A percentile compares a stretch with the other conserved stretches of the same genome.
phyloP scores from a whole-genome alignment of 1,140 invertebrate genomes.

The Telenomus remus region DNA sequence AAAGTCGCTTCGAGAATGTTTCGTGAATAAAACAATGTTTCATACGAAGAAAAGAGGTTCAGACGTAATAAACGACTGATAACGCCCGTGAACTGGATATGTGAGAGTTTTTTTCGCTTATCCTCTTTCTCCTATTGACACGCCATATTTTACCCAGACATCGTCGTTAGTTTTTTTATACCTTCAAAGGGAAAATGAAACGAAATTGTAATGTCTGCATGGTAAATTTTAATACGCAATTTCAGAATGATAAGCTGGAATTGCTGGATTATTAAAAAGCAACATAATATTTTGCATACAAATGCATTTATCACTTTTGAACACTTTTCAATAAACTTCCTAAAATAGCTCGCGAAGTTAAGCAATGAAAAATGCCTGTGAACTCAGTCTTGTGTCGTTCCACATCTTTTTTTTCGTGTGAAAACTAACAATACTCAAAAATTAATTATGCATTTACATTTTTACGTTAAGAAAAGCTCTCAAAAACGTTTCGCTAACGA shows the following conservation, averaged over 20 bases:
- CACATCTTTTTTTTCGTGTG: no score
- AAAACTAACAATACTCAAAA: conserved; percentile 1
- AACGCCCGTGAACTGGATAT: conserved; percentile 1
- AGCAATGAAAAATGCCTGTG: no score
- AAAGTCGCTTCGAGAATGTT: conserved; percentile 4
- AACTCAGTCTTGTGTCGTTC: no score
- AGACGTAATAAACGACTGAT: conserved; percentile 13
- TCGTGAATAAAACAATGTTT: conserved; percentile 10
- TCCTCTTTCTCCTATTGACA: conserved; percentile 22
- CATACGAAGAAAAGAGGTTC: conserved; percentile 1
- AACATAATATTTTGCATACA: no score
- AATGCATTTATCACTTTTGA: no score
- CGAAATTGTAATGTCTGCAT: no score
- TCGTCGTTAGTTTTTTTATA: conserved; percentile 26
- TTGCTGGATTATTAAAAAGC: no score
- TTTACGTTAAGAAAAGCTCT: not conserved
- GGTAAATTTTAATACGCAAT: no score
- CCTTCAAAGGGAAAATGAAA: no score
- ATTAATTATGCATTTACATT: conserved; percentile 19
- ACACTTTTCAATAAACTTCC: no score
- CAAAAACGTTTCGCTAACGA: not conserved
- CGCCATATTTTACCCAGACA: conserved; percentile 22
- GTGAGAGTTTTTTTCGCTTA: conserved; percentile 25
- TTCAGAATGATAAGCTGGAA: no score
- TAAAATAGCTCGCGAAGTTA: no score